phyloP scores from a whole-genome alignment of 35 echinoderm and acorn worm species.

The Ophioderma brevispina region DNA sequence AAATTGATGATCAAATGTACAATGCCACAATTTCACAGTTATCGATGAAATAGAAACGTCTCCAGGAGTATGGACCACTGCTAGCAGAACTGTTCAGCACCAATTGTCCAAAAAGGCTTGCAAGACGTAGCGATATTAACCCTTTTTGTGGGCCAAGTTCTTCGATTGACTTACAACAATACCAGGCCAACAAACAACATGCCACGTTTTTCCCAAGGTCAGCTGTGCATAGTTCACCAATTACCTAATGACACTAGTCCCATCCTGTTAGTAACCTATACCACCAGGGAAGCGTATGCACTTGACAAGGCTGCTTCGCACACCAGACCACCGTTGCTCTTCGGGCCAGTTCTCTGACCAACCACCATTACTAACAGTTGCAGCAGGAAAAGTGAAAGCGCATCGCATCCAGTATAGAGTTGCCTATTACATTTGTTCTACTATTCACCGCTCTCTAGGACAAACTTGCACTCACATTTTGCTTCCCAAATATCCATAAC shows the following conservation, averaged over 20 bases:
- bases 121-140: neutral
- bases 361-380: neutral
- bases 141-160: neutral
- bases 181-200: neutral
- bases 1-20: neutral
- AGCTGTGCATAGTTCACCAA: neutral
- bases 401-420: neutral
- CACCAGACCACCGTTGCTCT: neutral
- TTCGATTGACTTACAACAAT: slow-evolving; percentile 12
- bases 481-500: neutral
- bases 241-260: neutral
- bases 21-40: neutral
- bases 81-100: neutral
- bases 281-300: neutral
- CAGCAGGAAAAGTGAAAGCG: neutral
- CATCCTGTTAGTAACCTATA: neutral
- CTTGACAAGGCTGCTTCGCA: neutral
- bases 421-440: too few relatives aligned
- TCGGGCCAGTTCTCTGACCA: neutral
- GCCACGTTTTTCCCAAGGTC: slow-evolving; percentile 7
- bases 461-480: neutral
- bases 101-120: neutral
- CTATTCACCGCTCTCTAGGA: neutral
- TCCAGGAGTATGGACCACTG: neutral
- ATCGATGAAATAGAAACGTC: neutral